Base-by-base conservation (phyloP, 2,888 invertebrate genomes). In the Branchellion lobata region DNA sequence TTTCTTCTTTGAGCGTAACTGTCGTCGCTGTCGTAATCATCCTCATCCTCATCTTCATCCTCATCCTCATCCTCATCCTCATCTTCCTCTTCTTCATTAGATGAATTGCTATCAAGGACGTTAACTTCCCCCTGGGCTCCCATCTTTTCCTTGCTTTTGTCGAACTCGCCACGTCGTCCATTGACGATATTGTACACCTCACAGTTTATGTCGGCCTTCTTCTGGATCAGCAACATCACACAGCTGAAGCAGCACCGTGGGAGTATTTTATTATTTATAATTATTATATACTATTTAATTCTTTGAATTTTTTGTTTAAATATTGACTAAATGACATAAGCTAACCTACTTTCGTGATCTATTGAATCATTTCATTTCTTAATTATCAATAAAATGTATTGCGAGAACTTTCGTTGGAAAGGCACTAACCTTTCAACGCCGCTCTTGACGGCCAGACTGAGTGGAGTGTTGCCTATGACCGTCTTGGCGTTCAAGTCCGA, bases 381-480 rank as follows among this genome's bases (percentile, higher is more conserved):
- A n/a, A n/a, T n/a, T n/a, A n/a, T n/a, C n/a, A n/a, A n/a, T n/a
- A n/a, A n/a, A n/a, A n/a, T n/a, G n/a, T n/a, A n/a, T n/a, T n/a
- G n/a, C n/a, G n/a, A n/a, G n/a, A n/a, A n/a, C n/a, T n/a, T n/a
- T n/a, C n/a, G n/a, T n/a, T n/a, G n/a, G 40, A 40, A 14, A 8
- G 40, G 40, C 8, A 47, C 81, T 81, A 83, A 86, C 85, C 88
- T 88, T 83, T 89, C 88, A 84, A 89, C 88, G 8, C 84, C 84
- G 77, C 86, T 85, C 53, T 85, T 82, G 0, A 88, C 87, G 11
- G 89, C 88, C 53, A 89, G 83, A 14, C 87, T 87, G 71, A 89
- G 85, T 18, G 89, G 88, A 11, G 89, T 88, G 82, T 89, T 89
- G 21, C 89, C 88, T 82, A 86, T 82, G 33, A 83, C 84, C 81